These are phyloP conservation scores for Chamaea fasciata DNA, from an alignment of 2,113 vertebrate species.

Conservation along the genomic window DNA sequence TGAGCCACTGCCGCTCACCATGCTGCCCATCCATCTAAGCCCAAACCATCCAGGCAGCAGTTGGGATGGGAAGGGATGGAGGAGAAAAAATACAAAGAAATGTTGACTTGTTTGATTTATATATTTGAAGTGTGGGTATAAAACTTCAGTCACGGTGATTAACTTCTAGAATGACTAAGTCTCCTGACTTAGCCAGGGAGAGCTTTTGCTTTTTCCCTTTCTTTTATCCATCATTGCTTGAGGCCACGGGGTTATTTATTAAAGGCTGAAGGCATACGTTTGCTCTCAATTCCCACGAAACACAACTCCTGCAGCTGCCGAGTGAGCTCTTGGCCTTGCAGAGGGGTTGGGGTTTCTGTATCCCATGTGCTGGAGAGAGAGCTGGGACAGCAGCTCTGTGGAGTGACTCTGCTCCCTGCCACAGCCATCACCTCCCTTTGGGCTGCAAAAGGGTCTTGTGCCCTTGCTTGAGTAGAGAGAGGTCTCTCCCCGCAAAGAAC, in stretches of 20 bases:
- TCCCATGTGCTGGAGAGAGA: fast-evolving
- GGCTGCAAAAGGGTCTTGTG: neutral
- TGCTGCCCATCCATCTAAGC: neutral
- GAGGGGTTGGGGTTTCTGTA: neutral
- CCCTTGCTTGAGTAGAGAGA: neutral
- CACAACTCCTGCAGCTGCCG: neutral
- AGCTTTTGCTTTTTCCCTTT: neutral
- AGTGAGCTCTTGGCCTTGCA: neutral
- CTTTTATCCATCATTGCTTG: conserved; percentile 37
- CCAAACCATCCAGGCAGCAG: neutral
- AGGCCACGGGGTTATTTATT: neutral
- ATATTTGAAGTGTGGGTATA: neutral
- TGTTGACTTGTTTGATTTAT: neutral
- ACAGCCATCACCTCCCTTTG: fast-evolving
- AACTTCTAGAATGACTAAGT: conserved; percentile 21
- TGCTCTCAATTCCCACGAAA: neutral
- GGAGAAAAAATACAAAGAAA: neutral
- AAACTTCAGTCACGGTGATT: conserved; percentile 17
- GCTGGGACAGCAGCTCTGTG: fast-evolving
- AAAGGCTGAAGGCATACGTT: neutral
- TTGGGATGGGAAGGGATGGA: neutral
- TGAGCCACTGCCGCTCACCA: neutral
- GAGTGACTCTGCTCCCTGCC: neutral
- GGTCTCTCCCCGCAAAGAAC: neutral
- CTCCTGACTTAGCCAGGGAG: neutral